Percentiles rank a stretch among this genome's conserved stretches.
Evolutionary conservation across 2,113 vertebrate genomes (phyloP).

Genomic region (Gymnogyps californianus): DNA sequence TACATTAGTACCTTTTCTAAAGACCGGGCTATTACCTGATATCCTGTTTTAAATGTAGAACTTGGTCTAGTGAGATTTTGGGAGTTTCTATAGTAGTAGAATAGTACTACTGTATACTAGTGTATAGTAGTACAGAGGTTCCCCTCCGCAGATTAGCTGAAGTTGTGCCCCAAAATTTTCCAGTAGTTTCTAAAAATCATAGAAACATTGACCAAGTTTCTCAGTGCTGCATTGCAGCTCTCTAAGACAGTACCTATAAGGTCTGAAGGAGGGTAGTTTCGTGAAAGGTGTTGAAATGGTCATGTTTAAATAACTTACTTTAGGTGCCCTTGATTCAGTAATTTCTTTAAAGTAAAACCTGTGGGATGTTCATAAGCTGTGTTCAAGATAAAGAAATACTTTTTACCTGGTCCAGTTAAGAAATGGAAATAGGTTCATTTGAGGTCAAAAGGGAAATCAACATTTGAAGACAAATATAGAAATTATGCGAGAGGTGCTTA

Average conservation of each 20-base stretch:
- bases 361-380: not conserved
- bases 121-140: not conserved
- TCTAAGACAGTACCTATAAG: fast-evolving
- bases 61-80: not conserved
- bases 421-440: not conserved
- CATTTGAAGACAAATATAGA: not conserved
- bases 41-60: not conserved
- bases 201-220: not conserved
- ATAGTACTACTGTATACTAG: too few species aligned
- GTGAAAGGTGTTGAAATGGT: not conserved
- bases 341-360: not conserved
- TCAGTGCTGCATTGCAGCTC: not conserved
- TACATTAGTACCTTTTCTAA: not conserved
- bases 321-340: not conserved
- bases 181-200: not conserved
- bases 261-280: not conserved
- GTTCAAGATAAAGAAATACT: not conserved
- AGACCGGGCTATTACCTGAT: not conserved
- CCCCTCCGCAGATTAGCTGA: not conserved
- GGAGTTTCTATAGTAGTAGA: not conserved
- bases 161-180: not conserved
- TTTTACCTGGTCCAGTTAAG: not conserved
- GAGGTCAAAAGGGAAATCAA: not conserved
- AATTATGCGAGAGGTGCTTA: not conserved
- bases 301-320: not conserved